phyloP scores from a whole-genome alignment of 2,888 invertebrate genomes.

The Chymomyza amoena region DNA sequence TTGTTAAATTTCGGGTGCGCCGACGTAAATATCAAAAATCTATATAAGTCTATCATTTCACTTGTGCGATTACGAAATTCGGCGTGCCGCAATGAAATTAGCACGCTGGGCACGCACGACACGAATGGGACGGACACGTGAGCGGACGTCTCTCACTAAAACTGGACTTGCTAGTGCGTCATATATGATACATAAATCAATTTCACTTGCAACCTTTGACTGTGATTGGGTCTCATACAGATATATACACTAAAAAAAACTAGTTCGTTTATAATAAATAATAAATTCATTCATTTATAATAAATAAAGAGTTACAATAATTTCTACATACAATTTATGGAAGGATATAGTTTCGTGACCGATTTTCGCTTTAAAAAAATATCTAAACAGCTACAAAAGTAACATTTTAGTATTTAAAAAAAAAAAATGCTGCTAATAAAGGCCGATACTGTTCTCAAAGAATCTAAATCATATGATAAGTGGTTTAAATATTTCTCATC shows the following conservation, averaged over 20 bases:
- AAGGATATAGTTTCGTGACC: too few species aligned
- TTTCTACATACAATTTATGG: too few species aligned
- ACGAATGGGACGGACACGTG: conserved; percentile 27
- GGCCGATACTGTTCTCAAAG: too few species aligned
- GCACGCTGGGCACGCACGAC: conserved; percentile 32
- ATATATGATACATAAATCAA: conserved; percentile 36
- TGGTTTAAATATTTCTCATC: too few species aligned
- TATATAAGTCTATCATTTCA: conserved; percentile 5
- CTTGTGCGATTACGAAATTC: conserved; percentile 51
- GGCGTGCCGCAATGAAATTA: conserved; percentile 40
- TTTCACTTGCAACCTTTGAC: conserved; percentile 53
- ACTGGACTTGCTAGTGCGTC: not conserved
- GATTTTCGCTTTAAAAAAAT: too few species aligned
- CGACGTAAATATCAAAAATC: conserved; percentile 17
- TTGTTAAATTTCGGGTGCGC: conserved; percentile 12
- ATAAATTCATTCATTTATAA: too few species aligned
- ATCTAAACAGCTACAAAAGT: too few species aligned
- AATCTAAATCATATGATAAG: too few species aligned
- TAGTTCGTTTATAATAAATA: too few species aligned
- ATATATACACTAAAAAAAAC: not conserved
- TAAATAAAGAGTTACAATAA: too few species aligned
- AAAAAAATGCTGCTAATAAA: too few species aligned
- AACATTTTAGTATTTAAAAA: too few species aligned
- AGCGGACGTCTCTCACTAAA: not conserved
- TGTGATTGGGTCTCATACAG: not conserved